A percentile compares a stretch with the other conserved stretches of the same genome.
These are phyloP conservation scores for Ormyrus rosae DNA, from an alignment of 2,888 invertebrate genomes.

Conservation along the genomic window DNA sequence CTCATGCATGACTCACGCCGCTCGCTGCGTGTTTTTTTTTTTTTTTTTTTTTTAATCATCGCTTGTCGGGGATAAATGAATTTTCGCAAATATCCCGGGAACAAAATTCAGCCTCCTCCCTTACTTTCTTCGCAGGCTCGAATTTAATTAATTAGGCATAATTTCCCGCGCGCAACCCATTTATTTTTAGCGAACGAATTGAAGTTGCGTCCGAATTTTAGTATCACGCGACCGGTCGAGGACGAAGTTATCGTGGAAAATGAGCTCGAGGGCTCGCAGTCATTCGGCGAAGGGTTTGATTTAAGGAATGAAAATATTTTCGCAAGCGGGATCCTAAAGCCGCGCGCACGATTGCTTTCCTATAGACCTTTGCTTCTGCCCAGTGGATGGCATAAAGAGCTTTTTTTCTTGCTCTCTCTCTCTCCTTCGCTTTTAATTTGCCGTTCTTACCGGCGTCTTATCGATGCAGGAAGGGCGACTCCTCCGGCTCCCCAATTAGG, in stretches of 20 bases:
- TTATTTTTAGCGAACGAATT: background rate
- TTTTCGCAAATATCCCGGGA: constrained; percentile 24
- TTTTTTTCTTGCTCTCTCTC: background rate
- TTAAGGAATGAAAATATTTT: constrained; percentile 12
- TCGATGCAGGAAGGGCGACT: constrained; percentile 15
- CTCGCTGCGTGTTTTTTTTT: constrained; percentile 12
- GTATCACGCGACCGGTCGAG: background rate
- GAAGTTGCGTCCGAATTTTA: no score
- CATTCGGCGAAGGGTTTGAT: background rate
- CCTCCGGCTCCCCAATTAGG: constrained; percentile 45
- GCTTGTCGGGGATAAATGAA: constrained; percentile 28
- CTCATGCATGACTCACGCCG: constrained; percentile 41
- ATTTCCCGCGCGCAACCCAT: background rate
- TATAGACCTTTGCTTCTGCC: background rate
- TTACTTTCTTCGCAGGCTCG: no score
- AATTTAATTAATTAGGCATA: no score
- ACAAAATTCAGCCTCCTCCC: constrained; percentile 13
- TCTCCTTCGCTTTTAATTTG: constrained; percentile 36
- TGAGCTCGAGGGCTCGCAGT: background rate
- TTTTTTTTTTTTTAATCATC: constrained; percentile 42
- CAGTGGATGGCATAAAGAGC: constrained; percentile 24
- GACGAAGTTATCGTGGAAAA: background rate
- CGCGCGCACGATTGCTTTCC: background rate
- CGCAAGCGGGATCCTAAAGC: constrained; percentile 14
- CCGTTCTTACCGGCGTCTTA: constrained; percentile 40